A percentile compares a stretch with the other conserved stretches of the same genome.
phyloP scores from a whole-genome alignment of 2,113 vertebrate genomes.

The Cyanoliseus patagonus region DNA sequence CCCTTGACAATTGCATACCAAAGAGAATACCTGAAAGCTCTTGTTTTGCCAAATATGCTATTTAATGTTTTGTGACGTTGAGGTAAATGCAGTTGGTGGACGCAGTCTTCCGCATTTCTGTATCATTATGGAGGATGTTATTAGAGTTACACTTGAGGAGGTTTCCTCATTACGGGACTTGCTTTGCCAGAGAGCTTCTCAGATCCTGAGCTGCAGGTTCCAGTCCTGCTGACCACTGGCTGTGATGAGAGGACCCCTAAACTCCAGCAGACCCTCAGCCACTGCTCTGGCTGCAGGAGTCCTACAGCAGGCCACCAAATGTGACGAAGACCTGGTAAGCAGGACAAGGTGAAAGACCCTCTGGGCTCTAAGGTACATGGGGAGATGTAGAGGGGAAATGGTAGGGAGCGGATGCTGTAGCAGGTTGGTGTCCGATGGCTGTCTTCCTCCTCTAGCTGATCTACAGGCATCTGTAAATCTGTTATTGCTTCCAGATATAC shows the following conservation, averaged over 20 bases:
- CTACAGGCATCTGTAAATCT: background rate
- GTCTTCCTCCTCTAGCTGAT: background rate
- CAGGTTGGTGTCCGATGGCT: background rate
- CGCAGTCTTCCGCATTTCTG: rapidly evolving
- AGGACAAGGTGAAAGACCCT: background rate
- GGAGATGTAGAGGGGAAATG: rapidly evolving
- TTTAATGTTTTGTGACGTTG: background rate
- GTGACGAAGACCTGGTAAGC: background rate
- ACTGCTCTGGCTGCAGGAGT: background rate
- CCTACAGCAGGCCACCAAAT: background rate
- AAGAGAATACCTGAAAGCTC: conserved; percentile 33
- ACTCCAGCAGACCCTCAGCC: background rate
- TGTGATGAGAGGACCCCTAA: background rate
- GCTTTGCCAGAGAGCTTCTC: background rate
- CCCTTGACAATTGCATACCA: background rate
- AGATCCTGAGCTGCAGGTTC: background rate
- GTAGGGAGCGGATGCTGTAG: background rate
- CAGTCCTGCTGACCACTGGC: background rate
- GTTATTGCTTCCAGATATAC: background rate
- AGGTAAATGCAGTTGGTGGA: background rate
- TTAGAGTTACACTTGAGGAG: background rate
- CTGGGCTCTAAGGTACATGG: background rate
- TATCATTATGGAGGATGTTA: background rate
- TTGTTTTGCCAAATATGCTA: conserved; percentile 21
- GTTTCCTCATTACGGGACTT: background rate